Evolutionary conservation across 1,140 invertebrate genomes (phyloP).

Genomic region (Medauroidea extradentata): DNA sequence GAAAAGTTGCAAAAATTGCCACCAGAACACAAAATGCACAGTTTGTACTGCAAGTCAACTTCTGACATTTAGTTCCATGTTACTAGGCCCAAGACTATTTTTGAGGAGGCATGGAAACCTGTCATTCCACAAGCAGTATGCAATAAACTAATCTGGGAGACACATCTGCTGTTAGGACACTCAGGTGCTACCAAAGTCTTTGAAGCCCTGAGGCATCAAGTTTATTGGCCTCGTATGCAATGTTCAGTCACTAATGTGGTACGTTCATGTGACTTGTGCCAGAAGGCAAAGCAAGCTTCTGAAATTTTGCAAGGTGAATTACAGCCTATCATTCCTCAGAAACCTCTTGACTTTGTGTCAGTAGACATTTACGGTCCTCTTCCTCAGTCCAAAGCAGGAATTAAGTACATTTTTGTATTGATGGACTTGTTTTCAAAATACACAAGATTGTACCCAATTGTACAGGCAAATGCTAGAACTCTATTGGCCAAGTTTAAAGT

Average conservation of each 20-base stretch:
- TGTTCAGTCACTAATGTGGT: not conserved
- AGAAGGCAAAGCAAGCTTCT: not conserved
- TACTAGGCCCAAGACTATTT: not conserved
- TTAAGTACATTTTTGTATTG: not conserved
- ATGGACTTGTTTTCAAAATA: not conserved
- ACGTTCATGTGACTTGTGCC: not conserved
- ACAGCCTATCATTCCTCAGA: not conserved
- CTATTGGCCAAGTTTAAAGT: not conserved
- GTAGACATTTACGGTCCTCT: not conserved
- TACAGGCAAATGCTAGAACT: not conserved
- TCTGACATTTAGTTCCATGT: not conserved
- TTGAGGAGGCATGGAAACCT: not conserved
- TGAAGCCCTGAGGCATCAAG: not conserved
- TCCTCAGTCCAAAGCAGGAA: not conserved
- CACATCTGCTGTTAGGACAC: not conserved
- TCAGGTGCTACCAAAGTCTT: not conserved
- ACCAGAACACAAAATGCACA: not conserved
- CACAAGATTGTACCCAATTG: not conserved
- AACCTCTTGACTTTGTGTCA: not conserved
- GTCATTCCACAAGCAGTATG: not conserved
- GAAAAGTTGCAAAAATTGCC: too few relatives aligned
- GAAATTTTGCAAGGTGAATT: not conserved
- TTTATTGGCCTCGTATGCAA: not conserved
- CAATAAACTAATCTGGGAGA: not conserved
- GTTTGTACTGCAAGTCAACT: not conserved